phyloP scores from a whole-genome alignment of 2,113 vertebrate genomes.

The Clarias macrocephalus region DNA sequence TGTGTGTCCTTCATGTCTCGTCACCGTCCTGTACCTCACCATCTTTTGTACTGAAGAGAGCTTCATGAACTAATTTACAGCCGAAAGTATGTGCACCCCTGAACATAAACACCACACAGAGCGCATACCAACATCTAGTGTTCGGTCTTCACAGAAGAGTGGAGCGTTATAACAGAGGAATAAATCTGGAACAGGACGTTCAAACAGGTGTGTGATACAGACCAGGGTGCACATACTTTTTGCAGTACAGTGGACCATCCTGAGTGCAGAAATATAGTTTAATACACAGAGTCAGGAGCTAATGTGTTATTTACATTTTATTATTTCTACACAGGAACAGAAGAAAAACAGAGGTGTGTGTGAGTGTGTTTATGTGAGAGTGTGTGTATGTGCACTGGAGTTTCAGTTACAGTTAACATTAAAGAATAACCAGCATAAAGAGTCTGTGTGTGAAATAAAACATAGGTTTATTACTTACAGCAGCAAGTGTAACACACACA shows the following conservation, averaged over 20 bases:
- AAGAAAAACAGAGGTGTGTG: neutral
- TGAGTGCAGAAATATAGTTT: neutral
- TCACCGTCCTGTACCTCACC: no score
- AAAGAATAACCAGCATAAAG: neutral
- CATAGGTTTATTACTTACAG: conserved; percentile 56
- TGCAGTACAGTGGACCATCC: neutral
- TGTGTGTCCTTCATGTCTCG: no score
- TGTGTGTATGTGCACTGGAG: neutral
- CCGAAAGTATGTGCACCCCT: neutral
- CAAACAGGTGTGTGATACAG: no score
- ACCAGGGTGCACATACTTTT: no score
- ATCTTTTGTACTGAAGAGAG: no score
- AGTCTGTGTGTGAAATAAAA: conserved; percentile 48
- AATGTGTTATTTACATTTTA: conserved; percentile 8
- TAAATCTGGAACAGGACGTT: no score
- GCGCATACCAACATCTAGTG: no score
- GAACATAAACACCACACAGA: neutral
- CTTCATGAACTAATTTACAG: neutral
- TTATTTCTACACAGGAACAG: neutral
- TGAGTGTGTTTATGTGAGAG: neutral
- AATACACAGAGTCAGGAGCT: neutral
- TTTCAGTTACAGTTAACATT: neutral
- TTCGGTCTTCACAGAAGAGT: no score
- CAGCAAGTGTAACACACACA: conserved; percentile 16
- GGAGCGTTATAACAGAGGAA: no score